These are phyloP conservation scores for Habrosyne pyritoides DNA, from an alignment of 2,888 invertebrate species.

Conservation along the genomic window DNA sequence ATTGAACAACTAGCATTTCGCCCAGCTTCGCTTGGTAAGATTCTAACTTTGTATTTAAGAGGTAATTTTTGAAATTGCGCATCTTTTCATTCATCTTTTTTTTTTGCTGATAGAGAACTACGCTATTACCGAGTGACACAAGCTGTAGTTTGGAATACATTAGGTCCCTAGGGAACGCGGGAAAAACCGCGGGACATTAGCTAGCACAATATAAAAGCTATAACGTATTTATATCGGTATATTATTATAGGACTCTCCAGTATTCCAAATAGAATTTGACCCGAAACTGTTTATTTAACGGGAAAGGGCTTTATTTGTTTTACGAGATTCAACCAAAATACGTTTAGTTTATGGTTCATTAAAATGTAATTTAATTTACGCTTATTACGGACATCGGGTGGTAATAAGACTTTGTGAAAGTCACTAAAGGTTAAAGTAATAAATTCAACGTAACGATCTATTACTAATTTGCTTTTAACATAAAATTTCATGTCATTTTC, in stretches of 20 bases:
- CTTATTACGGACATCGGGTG: slow-evolving; percentile 34
- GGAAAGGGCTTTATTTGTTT: slow-evolving; percentile 39
- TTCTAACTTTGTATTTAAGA: no score
- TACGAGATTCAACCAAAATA: slow-evolving; percentile 49
- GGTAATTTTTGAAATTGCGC: no score
- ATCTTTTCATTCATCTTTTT: no score
- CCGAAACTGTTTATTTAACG: neutral
- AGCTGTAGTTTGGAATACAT: no score
- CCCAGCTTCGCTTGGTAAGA: no score
- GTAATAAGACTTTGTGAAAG: slow-evolving; percentile 38
- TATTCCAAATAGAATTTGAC: slow-evolving; percentile 5
- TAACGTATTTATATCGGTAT: neutral
- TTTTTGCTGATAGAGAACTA: no score
- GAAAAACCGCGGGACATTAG: no score
- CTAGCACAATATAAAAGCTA: neutral
- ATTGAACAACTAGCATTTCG: no score
- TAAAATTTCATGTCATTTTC: neutral
- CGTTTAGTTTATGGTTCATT: slow-evolving; percentile 55
- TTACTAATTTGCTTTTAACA: slow-evolving; percentile 1
- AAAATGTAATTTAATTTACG: slow-evolving; percentile 48
- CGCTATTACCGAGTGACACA: no score
- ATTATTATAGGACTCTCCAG: slow-evolving; percentile 1
- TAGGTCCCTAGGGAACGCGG: no score
- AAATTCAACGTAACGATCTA: slow-evolving; percentile 3
- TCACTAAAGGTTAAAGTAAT: slow-evolving; percentile 6